Percentiles rank a stretch among this genome's conserved stretches.
These are phyloP conservation scores for Rhagonycha lutea DNA, from an alignment of 2,888 invertebrate genomes.

Conservation along the genomic window DNA sequence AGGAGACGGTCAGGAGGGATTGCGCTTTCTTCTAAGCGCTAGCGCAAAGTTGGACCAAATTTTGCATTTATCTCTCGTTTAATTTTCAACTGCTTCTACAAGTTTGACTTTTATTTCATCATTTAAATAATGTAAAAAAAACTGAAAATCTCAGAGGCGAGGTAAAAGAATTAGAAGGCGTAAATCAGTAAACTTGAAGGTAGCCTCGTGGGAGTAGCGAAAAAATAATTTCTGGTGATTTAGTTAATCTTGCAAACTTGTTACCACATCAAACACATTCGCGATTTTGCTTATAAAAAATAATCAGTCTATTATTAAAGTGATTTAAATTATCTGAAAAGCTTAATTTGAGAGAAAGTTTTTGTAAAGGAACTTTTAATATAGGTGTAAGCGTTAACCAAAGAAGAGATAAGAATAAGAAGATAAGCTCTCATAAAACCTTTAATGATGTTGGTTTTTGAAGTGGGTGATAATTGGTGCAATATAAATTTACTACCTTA, in stretches of 20 bases:
- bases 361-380: not conserved
- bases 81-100: not conserved
- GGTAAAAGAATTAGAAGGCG: not conserved
- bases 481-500: not conserved
- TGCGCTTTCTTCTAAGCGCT: not conserved
- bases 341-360: not conserved
- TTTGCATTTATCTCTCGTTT: not conserved
- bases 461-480: constrained; percentile 3
- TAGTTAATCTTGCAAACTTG: not conserved
- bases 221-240: not conserved
- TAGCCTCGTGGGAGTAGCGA: not conserved
- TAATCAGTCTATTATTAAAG: not conserved
- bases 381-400: not conserved
- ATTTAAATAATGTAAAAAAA: not conserved
- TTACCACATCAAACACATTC: not conserved
- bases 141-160: not conserved
- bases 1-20: not conserved
- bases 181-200: not conserved
- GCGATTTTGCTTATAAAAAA: not conserved
- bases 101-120: not conserved
- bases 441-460: constrained; percentile 3
- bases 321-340: not conserved
- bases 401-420: not conserved
- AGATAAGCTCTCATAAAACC: constrained; percentile 3
- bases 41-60: not conserved